These are phyloP conservation scores for Adelges cooleyi DNA, from an alignment of 1,140 invertebrate genomes.

Conservation along the genomic window DNA sequence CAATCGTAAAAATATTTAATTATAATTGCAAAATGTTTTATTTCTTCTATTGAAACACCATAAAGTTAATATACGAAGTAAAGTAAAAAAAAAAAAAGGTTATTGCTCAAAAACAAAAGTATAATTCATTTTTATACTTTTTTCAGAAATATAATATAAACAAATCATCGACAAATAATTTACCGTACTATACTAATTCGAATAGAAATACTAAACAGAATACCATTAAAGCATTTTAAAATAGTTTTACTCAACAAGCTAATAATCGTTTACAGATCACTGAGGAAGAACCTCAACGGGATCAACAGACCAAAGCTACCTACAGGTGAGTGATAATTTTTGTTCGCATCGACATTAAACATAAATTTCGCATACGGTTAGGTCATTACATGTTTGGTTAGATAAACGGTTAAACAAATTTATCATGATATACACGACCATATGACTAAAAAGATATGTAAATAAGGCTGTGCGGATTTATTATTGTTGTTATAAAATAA, in stretches of 20 bases:
- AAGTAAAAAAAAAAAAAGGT: too few relatives aligned
- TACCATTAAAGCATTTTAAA: too few relatives aligned
- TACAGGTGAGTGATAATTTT: constrained; percentile 11
- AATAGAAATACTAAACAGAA: too few relatives aligned
- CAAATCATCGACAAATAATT: too few relatives aligned
- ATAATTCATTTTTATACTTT: too few relatives aligned
- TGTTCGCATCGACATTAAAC: neutral
- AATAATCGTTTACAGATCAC: constrained; percentile 17
- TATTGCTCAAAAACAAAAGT: too few relatives aligned
- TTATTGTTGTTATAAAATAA: constrained; percentile 9
- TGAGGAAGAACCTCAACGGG: constrained; percentile 25
- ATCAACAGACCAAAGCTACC: constrained; percentile 27
- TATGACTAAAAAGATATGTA: constrained; percentile 18
- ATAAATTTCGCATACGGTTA: constrained; percentile 11
- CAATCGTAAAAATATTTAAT: too few relatives aligned
- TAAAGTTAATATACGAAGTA: too few relatives aligned
- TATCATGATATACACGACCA: constrained; percentile 6
- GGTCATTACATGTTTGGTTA: constrained; percentile 9
- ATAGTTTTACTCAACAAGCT: neutral
- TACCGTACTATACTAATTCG: too few relatives aligned
- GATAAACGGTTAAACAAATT: constrained; percentile 19
- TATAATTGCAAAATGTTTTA: too few relatives aligned
- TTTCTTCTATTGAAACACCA: too few relatives aligned
- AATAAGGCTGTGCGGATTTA: constrained; percentile 25
- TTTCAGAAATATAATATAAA: too few relatives aligned